Evolutionary conservation across 1,140 invertebrate genomes (phyloP), one percentile per base, ranked within the genome.

Genomic region (Steinernema khuongi): DNA sequence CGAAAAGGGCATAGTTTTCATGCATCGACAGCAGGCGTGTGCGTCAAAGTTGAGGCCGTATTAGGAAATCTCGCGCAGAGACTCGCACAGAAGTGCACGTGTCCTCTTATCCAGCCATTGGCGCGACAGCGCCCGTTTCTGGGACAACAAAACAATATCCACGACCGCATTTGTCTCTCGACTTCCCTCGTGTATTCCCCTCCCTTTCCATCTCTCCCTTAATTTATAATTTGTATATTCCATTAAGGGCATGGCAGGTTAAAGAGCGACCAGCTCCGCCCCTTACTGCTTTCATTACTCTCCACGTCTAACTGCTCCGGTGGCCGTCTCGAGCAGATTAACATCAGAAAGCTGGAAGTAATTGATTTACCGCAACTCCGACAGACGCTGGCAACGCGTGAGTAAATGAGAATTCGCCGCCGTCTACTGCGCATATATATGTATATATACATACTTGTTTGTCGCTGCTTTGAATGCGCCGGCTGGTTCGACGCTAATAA

Each of bases 21-120:
- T 60, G 50, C n/a, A n/a, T n/a, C n/a, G n/a, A n/a, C n/a, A n/a
- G 50, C 50, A 60, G 50, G 50, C 26, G 50, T 60, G n/a, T n/a
- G n/a, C n/a, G n/a, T n/a, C n/a, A n/a, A n/a, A n/a, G n/a, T n/a
- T n/a, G n/a, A n/a, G n/a, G n/a, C n/a, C n/a, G n/a, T n/a, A n/a
- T n/a, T n/a, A n/a, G n/a, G n/a, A n/a, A n/a, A n/a, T n/a, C n/a
- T 41, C 36, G 36, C 36, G 36, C 36, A 41, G 50, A 60, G 50
- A 7, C 7, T 7, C 14, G 4, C 7, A 60, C 11, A 60, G n/a
- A 60, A 60, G 26, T 26, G 50, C 22, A 60, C 7, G 4, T 60
- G 50, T 22, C 14, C 50, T 60, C 50, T 60, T 7, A 60, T 7
- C 50, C 36, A 41, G 36, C 36, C n/a, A n/a, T 7, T n/a, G 36